Conservation (phyloP, 2,888 invertebrate genomes). For the Drosophila kuntzei region DNA sequence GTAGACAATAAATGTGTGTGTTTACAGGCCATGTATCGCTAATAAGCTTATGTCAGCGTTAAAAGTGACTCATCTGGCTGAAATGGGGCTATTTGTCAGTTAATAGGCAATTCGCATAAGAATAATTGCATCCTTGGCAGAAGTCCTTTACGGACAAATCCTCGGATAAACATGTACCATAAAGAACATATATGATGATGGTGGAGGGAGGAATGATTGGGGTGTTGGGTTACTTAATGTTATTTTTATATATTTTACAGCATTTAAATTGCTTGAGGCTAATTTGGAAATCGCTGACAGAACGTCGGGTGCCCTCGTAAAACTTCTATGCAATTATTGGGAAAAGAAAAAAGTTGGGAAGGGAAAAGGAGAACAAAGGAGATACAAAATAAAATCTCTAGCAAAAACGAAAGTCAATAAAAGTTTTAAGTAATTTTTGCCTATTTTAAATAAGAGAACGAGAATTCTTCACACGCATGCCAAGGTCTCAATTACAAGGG, state of each 20-base stretch:
- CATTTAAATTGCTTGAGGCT: conserved; percentile 73
- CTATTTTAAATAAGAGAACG: conserved; percentile 49
- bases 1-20: conserved; percentile 40
- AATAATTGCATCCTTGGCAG: conserved; percentile 70
- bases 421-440: conserved; percentile 60
- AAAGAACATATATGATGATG: conserved; percentile 10
- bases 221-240: conserved; percentile 45
- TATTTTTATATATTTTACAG: conserved; percentile 65
- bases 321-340: conserved; percentile 50
- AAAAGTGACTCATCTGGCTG: conserved; percentile 70
- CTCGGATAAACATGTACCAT: conserved; percentile 46
- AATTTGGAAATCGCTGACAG: conserved; percentile 66
- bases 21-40: conserved; percentile 64
- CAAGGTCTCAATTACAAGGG: conserved; percentile 70
- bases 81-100: conserved; percentile 59
- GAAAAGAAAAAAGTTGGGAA: background rate
- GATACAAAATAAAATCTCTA: conserved; percentile 34
- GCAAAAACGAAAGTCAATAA: conserved; percentile 63
- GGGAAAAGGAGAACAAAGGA: conserved; percentile 4
- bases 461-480: conserved; percentile 50
- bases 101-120: conserved; percentile 75
- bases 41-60: conserved; percentile 76
- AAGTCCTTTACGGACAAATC: conserved; percentile 54
- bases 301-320: conserved; percentile 42
- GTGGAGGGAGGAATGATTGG: background rate